Base-by-base conservation (phyloP, 2,113 vertebrate species). In the Serinus canaria region DNA sequence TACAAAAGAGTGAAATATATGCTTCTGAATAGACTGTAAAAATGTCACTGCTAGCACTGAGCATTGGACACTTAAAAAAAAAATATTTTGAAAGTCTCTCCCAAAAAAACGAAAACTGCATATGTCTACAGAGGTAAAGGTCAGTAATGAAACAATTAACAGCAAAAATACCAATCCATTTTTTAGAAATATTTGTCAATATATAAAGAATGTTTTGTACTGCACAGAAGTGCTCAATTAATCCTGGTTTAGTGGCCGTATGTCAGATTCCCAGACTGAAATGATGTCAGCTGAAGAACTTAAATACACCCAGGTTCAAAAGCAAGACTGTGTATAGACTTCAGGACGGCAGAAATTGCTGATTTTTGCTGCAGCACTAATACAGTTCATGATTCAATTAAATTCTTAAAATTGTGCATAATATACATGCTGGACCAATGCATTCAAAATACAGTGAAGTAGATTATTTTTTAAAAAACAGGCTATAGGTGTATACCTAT, bases 21-120 rank as follows among this genome's bases (percentile, higher is more conserved):
- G 98, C 96, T 98, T 98, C 98, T 96, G 97, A 98, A 98, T 97
- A 98, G 97, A 97, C 98, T 98, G 98, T 84, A 98, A 98, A 98
- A 98, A 98, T 98, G 98, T 98, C 98, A 98, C 98, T 98, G 97
- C 97, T 98, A 98, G 95, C 98, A 97, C 97, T 97, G 97, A 98
- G 98, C 97, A 98, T 98, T 98, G 98, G 98, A 98, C 98, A 98
- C 95, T 98, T 98, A 83, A 90, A 97, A 98, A 98, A 98, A 98
- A 98, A 98, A 98, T 98, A 98, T 98, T 98, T 98, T 98, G 98
- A 98, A 98, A 98, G 98, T 98, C 98, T 98, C 98, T 98, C 98
- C 98, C 98, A 98, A 98, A 98, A 98, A 98, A 98, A 90, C 94
- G 97, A 98, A 98, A 98, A 98, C 98, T 98, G 98, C 98, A 98